These are phyloP conservation scores for Leptinotarsa lineolata DNA, from an alignment of 1,140 invertebrate genomes.

Conservation along the genomic window DNA sequence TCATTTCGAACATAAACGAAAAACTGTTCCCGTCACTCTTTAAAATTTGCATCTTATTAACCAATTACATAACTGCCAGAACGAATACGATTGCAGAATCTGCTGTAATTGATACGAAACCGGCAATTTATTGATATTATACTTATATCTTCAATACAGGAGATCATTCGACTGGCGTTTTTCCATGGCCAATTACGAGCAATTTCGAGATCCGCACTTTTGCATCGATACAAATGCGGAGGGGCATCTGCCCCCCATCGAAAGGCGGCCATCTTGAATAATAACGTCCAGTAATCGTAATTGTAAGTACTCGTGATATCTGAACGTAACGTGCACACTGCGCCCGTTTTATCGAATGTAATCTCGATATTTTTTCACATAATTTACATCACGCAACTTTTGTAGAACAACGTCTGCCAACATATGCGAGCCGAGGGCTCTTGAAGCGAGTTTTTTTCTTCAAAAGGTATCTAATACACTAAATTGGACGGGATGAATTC, in stretches of 20 bases:
- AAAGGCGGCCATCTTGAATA: slow-evolving; percentile 24
- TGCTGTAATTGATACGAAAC: too few relatives aligned
- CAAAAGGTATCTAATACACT: background rate
- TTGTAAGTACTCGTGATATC: slow-evolving; percentile 29
- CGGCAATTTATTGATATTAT: too few relatives aligned
- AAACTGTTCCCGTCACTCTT: too few relatives aligned
- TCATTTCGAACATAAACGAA: too few relatives aligned
- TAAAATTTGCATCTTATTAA: too few relatives aligned
- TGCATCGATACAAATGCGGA: slow-evolving; percentile 1
- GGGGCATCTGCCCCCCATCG: background rate
- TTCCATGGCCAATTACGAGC: background rate
- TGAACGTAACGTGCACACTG: slow-evolving; percentile 22
- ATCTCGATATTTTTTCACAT: slow-evolving; percentile 16
- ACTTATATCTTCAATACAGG: too few relatives aligned
- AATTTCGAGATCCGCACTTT: background rate
- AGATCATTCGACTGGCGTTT: background rate
- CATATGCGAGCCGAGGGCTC: background rate
- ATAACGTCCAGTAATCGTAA: slow-evolving; percentile 20
- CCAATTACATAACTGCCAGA: too few relatives aligned
- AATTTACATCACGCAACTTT: slow-evolving; percentile 26
- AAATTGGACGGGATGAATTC: background rate
- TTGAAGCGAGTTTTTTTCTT: background rate
- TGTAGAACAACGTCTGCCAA: background rate
- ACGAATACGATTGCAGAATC: too few relatives aligned
- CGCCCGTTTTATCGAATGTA: slow-evolving; percentile 18